phyloP scores from a whole-genome alignment of 2,888 invertebrate genomes.

The Agelastica alni region DNA sequence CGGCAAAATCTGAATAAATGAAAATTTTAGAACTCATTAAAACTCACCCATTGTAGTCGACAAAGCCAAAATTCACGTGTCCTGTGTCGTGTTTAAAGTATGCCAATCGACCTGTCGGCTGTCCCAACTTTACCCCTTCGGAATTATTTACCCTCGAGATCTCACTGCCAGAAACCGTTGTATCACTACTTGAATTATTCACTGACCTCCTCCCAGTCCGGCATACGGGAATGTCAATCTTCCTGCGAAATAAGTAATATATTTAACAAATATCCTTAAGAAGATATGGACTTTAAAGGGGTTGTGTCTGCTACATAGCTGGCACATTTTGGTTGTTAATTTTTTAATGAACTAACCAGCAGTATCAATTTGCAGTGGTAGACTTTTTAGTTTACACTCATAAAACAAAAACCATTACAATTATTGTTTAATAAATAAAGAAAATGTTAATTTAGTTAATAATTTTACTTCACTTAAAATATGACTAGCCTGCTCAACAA shows the following conservation, averaged over 20 bases:
- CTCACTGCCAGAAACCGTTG: not conserved
- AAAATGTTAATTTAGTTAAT: too few relatives aligned
- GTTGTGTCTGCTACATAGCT: too few relatives aligned
- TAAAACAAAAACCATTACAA: too few relatives aligned
- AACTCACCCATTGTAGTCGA: constrained; percentile 51
- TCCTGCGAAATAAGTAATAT: constrained; percentile 12
- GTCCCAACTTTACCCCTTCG: not conserved
- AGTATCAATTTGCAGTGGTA: too few relatives aligned
- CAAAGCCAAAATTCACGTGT: constrained; percentile 51
- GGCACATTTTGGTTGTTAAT: too few relatives aligned
- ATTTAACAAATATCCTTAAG: constrained; percentile 10
- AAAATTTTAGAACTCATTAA: not conserved
- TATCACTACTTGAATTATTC: constrained; percentile 21
- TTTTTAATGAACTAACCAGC: too few relatives aligned
- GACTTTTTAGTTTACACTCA: too few relatives aligned
- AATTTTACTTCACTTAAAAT: too few relatives aligned
- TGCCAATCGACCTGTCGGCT: constrained; percentile 28
- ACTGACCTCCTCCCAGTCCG: constrained; percentile 3
- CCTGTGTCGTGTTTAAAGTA: constrained; percentile 47
- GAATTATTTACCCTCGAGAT: constrained; percentile 12
- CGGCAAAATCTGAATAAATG: too few relatives aligned
- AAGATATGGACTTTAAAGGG: too few relatives aligned
- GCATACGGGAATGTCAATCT: constrained; percentile 14
- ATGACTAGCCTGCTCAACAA: too few relatives aligned
- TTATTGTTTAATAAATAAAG: too few relatives aligned